Conservation (phyloP, 2,797 vertebrate species). For the Serranus cabrilla region DNA sequence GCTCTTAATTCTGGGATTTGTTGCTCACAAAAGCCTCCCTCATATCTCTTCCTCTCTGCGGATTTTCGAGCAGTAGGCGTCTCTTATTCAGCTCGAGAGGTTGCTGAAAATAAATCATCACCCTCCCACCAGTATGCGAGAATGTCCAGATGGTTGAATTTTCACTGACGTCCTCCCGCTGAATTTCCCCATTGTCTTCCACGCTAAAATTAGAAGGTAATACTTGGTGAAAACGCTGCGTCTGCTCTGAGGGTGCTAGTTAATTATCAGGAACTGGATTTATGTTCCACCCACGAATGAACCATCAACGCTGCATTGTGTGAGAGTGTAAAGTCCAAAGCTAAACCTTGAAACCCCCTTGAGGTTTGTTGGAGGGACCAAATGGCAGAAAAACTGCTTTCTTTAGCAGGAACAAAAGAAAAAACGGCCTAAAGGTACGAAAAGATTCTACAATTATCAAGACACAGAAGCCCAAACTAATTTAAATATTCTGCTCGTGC, state of each 20-base stretch:
- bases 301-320: slow-evolving; percentile 36
- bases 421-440: neutral
- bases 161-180: slow-evolving; percentile 74
- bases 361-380: slow-evolving; percentile 32
- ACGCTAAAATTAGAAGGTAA: slow-evolving; percentile 80
- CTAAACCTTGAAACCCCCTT: slow-evolving; percentile 42
- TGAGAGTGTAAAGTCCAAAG: slow-evolving; percentile 39
- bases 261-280: slow-evolving; percentile 77
- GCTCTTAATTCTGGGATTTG: slow-evolving; percentile 78
- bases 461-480: slow-evolving; percentile 18
- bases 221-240: slow-evolving; percentile 75
- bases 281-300: slow-evolving; percentile 72
- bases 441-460: neutral
- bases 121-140: slow-evolving; percentile 73
- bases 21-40: slow-evolving; percentile 66
- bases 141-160: slow-evolving; percentile 81
- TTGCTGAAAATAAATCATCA: slow-evolving; percentile 79
- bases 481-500: slow-evolving; percentile 16
- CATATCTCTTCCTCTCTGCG: slow-evolving; percentile 58
- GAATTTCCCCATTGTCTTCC: slow-evolving; percentile 81
- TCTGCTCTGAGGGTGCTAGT: slow-evolving; percentile 74
- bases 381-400: slow-evolving; percentile 21
- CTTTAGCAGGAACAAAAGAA: slow-evolving; percentile 18
- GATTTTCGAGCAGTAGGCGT: slow-evolving; percentile 73
- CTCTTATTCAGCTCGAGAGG: slow-evolving; percentile 71